Conservation (phyloP, 2,797 vertebrate species). For the Micropoecilia bifurca region DNA sequence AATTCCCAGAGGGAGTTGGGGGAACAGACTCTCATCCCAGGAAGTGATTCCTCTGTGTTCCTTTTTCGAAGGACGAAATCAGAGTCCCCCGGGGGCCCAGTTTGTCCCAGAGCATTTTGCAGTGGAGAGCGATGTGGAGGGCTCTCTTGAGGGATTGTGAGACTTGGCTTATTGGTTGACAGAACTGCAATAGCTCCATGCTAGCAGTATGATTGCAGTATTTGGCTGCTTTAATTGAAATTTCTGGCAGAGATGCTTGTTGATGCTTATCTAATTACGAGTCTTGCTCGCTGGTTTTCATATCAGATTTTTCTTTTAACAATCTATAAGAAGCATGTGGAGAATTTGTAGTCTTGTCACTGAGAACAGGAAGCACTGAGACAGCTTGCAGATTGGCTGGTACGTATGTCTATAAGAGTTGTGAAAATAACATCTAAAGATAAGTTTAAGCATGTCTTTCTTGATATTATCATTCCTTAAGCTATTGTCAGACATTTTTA, state of each 20-base stretch:
- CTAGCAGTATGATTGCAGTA: conserved; percentile 25
- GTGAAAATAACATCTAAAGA: conserved; percentile 19
- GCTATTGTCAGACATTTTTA: background rate
- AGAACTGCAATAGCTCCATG: conserved; percentile 17
- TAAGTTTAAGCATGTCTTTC: background rate
- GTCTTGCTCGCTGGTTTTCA: conserved; percentile 13
- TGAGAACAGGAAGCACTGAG: background rate
- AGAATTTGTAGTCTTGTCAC: conserved; percentile 14
- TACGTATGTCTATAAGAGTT: conserved; percentile 5
- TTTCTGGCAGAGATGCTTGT: conserved; percentile 16
- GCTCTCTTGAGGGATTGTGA: conserved; percentile 45
- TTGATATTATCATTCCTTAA: background rate
- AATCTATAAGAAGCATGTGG: conserved; percentile 11
- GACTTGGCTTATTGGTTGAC: conserved; percentile 46
- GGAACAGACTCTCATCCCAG: conserved; percentile 51
- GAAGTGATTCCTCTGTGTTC: conserved; percentile 50
- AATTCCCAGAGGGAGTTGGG: conserved; percentile 19
- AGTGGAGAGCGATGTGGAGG: conserved; percentile 51
- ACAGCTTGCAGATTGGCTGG: background rate
- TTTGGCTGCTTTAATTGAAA: conserved; percentile 31
- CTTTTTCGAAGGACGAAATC: conserved; percentile 40
- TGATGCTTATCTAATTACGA: conserved; percentile 34
- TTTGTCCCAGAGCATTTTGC: conserved; percentile 49
- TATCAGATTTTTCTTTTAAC: conserved; percentile 16
- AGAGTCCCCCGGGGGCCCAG: conserved; percentile 35